phyloP scores from a whole-genome alignment of 1,140 invertebrate genomes.

The Hypsibius dujardini region DNA sequence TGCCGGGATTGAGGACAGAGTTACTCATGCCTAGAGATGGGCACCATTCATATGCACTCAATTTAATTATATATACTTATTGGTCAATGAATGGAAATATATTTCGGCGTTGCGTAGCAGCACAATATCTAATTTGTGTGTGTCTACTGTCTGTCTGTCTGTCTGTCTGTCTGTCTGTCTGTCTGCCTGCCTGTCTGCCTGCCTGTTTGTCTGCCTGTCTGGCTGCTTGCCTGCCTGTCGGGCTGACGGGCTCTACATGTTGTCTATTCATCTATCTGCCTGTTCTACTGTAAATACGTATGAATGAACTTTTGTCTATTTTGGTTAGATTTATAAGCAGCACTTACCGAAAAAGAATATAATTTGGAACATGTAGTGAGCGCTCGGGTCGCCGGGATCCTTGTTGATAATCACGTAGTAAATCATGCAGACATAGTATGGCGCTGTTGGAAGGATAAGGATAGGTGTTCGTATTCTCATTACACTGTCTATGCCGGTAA shows the following conservation, averaged over 20 bases:
- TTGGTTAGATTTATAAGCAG: background rate
- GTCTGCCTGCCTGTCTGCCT: too few relatives aligned
- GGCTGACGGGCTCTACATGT: too few relatives aligned
- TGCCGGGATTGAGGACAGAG: conserved; percentile 64
- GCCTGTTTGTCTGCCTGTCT: too few relatives aligned
- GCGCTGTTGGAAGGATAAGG: background rate
- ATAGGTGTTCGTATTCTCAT: background rate
- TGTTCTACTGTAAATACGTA: too few relatives aligned
- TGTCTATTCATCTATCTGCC: too few relatives aligned
- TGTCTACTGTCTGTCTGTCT: too few relatives aligned
- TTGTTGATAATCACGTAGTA: conserved; percentile 16
- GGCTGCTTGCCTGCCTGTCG: too few relatives aligned
- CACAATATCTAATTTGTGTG: too few relatives aligned
- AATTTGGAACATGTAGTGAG: conserved; percentile 13
- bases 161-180: too few relatives aligned
- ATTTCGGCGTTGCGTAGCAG: too few relatives aligned
- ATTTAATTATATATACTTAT: too few relatives aligned
- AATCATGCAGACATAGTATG: conserved; percentile 16
- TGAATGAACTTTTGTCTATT: background rate
- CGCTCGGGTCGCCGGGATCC: conserved; percentile 1
- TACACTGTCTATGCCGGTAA: background rate
- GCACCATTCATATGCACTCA: background rate
- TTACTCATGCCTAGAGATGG: conserved; percentile 51
- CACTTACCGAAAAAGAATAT: conserved; percentile 15
- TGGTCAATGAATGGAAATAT: too few relatives aligned